Evolutionary conservation across 2,113 vertebrate species (phyloP).

Genomic region (Aplodontia rufa): DNA sequence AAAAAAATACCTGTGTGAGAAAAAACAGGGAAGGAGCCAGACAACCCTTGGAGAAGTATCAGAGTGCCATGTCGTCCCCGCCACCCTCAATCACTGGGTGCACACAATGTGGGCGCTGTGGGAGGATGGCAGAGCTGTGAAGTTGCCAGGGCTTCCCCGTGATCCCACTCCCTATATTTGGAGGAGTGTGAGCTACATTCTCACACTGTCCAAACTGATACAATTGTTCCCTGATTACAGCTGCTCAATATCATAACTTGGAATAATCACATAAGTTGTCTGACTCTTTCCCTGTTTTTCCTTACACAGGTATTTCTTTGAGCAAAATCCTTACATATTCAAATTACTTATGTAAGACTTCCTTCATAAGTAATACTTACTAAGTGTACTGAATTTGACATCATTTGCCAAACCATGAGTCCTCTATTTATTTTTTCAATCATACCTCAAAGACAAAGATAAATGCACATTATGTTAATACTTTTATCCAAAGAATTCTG

Average conservation of each 20-base stretch:
- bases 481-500: not conserved
- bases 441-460: not conserved
- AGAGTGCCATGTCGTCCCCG: not conserved
- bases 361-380: not conserved
- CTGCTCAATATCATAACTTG: not conserved
- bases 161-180: not conserved
- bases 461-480: not conserved
- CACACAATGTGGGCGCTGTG: not conserved
- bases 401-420: not conserved
- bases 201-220: not conserved
- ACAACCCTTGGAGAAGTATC: not conserved
- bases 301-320: too few species aligned
- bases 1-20: not conserved
- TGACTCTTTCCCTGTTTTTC: too few species aligned
- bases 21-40: not conserved
- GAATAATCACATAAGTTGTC: too few species aligned
- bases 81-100: not conserved
- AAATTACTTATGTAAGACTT: not conserved
- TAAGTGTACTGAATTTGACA: not conserved
- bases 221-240: not conserved
- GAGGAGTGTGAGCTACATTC: not conserved
- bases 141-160: not conserved
- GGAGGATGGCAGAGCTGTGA: not conserved
- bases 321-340: too few species aligned
- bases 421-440: not conserved